Conservation (phyloP, 2,888 invertebrate genomes). For the Aleiodes alternator region DNA sequence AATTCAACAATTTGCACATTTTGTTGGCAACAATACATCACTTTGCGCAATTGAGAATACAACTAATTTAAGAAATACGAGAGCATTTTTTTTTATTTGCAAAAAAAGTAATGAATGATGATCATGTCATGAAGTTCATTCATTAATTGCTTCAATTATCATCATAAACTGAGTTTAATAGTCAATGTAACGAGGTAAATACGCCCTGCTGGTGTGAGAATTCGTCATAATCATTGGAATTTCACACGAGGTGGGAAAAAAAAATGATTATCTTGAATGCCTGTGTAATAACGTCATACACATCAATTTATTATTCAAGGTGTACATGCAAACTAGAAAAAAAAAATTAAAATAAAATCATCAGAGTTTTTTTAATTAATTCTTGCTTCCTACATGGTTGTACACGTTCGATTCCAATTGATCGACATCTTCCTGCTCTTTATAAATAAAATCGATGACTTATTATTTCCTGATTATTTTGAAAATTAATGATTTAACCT, state of each 20-base stretch:
- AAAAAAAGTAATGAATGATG: neutral
- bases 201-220: constrained; percentile 1
- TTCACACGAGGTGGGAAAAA: constrained; percentile 1
- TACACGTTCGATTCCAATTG: neutral
- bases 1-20: no score
- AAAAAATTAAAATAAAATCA: neutral
- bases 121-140: neutral
- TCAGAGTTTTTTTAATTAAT: neutral
- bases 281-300: neutral
- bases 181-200: constrained; percentile 26
- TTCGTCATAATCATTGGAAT: constrained; percentile 2
- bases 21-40: no score
- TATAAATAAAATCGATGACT: no score
- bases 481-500: no score
- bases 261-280: neutral
- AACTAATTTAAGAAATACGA: neutral
- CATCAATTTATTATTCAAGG: constrained; percentile 14
- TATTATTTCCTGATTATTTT: no score
- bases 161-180: constrained; percentile 15
- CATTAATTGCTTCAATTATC: constrained; percentile 28
- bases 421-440: no score
- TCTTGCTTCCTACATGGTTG: neutral
- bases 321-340: constrained; percentile 1
- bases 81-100: neutral
- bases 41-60: no score